A percentile compares a stretch with the other conserved stretches of the same genome.
Evolutionary conservation across 2,113 vertebrate genomes (phyloP).

Genomic region (Aepyceros melampus): DNA sequence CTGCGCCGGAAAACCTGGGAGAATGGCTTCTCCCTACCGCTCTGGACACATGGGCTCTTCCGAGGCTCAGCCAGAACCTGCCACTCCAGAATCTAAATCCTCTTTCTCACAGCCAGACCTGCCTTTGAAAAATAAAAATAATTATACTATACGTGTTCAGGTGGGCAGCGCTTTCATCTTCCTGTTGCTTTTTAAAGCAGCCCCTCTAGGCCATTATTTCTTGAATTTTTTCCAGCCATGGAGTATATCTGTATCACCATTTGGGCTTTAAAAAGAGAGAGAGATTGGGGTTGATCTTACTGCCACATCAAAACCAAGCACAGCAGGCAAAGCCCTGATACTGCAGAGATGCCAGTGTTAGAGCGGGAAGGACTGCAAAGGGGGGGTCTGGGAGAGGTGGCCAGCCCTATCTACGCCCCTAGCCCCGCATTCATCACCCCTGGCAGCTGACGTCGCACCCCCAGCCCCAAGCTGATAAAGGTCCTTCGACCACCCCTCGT

Average conservation of each 20-base stretch:
- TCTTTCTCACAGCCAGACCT: slow-evolving; percentile 22
- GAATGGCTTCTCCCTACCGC: not conserved
- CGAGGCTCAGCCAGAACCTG: slow-evolving; percentile 13
- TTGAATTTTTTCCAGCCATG: not conserved
- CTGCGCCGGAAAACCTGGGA: not conserved
- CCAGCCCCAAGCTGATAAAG: not conserved
- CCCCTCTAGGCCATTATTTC: not conserved
- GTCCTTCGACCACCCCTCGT: not conserved
- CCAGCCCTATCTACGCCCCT: not conserved
- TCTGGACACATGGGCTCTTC: slow-evolving; percentile 54
- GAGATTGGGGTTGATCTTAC: not conserved
- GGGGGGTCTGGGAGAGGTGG: no score
- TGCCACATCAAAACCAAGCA: not conserved
- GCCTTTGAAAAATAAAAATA: not conserved
- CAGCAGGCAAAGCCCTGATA: not conserved
- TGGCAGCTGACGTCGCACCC: not conserved
- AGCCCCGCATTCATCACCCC: not conserved
- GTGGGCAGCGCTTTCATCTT: not conserved
- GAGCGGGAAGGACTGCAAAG: not conserved
- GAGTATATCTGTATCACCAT: not conserved
- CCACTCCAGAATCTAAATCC: slow-evolving; percentile 39
- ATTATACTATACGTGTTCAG: not conserved
- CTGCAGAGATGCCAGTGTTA: not conserved
- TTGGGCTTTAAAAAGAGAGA: not conserved
- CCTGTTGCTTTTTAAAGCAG: not conserved